phyloP scores from a whole-genome alignment of 1,140 invertebrate species.

The Ips typographus region DNA sequence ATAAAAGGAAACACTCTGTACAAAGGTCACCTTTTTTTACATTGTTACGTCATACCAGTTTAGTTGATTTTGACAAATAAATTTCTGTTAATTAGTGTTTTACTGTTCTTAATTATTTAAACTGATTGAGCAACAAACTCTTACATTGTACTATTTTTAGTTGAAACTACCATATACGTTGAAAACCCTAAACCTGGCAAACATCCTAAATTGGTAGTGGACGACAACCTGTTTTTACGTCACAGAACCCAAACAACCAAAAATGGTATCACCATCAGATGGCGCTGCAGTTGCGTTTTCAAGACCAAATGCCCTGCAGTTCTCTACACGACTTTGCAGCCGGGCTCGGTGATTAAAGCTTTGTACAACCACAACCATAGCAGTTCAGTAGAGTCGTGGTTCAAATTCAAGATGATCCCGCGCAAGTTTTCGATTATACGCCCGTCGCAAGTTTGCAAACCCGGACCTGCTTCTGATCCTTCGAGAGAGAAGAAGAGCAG shows the following conservation, averaged over 20 bases:
- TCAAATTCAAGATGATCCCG: slow-evolving; percentile 13
- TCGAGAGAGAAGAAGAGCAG: not conserved
- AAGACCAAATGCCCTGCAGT: slow-evolving; percentile 30
- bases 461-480: slow-evolving; percentile 2
- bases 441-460: slow-evolving; percentile 2
- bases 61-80: no score
- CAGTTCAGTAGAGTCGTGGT: slow-evolving; percentile 3
- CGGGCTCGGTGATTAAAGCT: slow-evolving; percentile 7
- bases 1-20: no score
- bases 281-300: slow-evolving; percentile 28
- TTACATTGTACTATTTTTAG: no score
- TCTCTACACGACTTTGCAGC: slow-evolving; percentile 25
- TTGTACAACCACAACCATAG: slow-evolving; percentile 25
- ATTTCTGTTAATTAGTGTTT: no score
- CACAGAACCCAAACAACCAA: slow-evolving; percentile 24
- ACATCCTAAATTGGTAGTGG: slow-evolving; percentile 26
- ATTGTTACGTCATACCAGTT: no score
- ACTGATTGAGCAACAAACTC: no score
- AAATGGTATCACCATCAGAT: slow-evolving; percentile 20
- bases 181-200: slow-evolving; percentile 31
- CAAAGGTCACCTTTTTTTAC: no score
- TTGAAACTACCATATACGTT: slow-evolving; percentile 8
- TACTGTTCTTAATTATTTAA: no score
- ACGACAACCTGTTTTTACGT: slow-evolving; percentile 17
- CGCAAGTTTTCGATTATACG: slow-evolving; percentile 6